Evolutionary conservation across 1,140 invertebrate species (phyloP).

Genomic region (Mycetomoellerius zeteki): DNA sequence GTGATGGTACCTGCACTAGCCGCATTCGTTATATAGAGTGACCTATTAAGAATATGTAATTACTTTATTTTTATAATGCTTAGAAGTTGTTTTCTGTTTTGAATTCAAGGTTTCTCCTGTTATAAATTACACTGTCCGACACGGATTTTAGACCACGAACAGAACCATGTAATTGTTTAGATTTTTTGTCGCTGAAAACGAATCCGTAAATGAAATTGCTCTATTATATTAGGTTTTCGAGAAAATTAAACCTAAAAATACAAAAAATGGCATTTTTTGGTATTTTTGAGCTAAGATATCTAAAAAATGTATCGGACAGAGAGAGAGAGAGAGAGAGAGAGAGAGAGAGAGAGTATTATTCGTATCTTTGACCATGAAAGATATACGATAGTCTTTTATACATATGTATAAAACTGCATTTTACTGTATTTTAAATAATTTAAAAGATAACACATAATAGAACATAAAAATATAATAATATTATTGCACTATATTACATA

Average conservation of each 20-base stretch:
- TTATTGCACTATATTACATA: neutral
- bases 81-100: neutral
- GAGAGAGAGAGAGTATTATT: too few relatives aligned
- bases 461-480: conserved; percentile 1
- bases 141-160: too few relatives aligned
- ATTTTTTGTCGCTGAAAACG: too few relatives aligned
- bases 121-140: neutral
- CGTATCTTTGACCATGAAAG: neutral
- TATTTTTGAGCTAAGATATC: too few relatives aligned
- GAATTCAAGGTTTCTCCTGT: neutral
- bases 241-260: too few relatives aligned
- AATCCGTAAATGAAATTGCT: too few relatives aligned
- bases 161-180: too few relatives aligned
- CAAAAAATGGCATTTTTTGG: too few relatives aligned
- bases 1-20: conserved; percentile 26
- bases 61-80: neutral
- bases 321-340: too few relatives aligned
- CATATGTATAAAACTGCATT: neutral
- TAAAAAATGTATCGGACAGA: too few relatives aligned
- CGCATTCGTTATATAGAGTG: conserved; percentile 13
- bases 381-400: neutral
- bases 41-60: conserved; percentile 43
- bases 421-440: neutral
- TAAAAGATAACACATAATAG: neutral
- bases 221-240: too few relatives aligned